Conservation (phyloP, 2,113 vertebrate genomes). For the Colinus virginianus region DNA sequence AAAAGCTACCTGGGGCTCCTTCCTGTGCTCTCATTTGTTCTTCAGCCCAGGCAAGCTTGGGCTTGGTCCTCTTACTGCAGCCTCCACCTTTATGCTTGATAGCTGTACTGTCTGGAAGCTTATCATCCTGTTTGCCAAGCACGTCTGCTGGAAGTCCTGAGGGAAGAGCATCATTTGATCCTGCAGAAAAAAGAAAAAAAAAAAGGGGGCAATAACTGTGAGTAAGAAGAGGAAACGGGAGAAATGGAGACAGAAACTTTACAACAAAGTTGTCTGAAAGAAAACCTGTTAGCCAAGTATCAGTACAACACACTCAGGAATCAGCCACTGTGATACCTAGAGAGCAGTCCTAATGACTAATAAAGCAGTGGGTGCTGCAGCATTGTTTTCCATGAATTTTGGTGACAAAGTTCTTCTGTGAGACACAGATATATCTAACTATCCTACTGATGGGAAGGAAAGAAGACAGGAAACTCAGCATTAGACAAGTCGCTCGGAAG, state of each 20-base stretch:
- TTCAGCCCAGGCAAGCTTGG: conserved; percentile 31
- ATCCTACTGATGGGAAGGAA: background rate
- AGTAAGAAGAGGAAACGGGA: background rate
- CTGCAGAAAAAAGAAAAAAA: conserved; percentile 69
- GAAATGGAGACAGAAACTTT: background rate
- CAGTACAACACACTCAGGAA: background rate
- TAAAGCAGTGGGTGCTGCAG: accelerated
- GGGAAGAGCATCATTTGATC: conserved; percentile 84
- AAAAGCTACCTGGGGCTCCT: conserved; percentile 44
- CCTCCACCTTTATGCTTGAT: conserved; percentile 77
- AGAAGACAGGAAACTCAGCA: background rate
- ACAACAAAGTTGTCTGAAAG: background rate
- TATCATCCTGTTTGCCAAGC: conserved; percentile 65
- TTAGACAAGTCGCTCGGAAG: background rate
- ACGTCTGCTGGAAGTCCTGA: conserved; percentile 71
- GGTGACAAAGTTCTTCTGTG: background rate
- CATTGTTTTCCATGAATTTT: background rate
- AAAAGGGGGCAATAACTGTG: background rate
- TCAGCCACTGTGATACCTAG: background rate
- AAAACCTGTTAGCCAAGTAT: background rate
- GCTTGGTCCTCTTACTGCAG: conserved; percentile 77
- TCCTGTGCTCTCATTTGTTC: background rate
- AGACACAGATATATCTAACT: background rate
- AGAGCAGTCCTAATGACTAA: background rate
- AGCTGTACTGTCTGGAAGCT: conserved; percentile 32